Evolutionary conservation across 2,888 invertebrate species (phyloP).

Genomic region (Allygus modestus): DNA sequence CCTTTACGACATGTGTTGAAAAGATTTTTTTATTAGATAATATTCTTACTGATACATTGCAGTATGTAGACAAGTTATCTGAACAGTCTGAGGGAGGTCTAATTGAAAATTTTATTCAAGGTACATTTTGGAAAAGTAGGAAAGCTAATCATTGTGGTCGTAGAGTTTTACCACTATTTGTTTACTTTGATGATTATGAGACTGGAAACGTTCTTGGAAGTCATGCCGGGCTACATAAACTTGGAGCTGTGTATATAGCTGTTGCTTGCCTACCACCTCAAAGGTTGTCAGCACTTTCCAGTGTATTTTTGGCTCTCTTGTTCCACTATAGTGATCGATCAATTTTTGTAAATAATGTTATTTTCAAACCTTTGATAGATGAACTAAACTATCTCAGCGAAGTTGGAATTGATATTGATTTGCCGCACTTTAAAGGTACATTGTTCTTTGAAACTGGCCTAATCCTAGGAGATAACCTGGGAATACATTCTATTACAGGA

Average conservation of each 20-base stretch:
- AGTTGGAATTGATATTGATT: constrained; percentile 4
- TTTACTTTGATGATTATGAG: constrained; percentile 9
- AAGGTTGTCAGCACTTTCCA: not conserved
- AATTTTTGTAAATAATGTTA: not conserved
- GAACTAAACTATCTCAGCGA: not conserved
- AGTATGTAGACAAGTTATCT: not conserved
- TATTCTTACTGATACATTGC: not conserved
- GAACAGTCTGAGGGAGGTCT: not conserved
- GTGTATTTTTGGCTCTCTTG: constrained; percentile 10
- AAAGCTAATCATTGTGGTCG: constrained; percentile 15
- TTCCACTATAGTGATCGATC: not conserved
- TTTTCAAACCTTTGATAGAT: constrained; percentile 23
- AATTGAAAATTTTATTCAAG: constrained; percentile 3
- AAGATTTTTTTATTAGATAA: not conserved
- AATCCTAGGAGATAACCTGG: not conserved
- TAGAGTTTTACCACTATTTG: not conserved
- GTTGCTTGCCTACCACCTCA: constrained; percentile 53
- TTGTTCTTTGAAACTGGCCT: constrained; percentile 2
- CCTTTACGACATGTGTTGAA: not conserved
- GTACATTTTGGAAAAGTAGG: constrained; percentile 3
- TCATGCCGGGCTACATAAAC: constrained; percentile 53
- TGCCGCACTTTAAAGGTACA: not conserved
- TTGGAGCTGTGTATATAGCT: constrained; percentile 59
- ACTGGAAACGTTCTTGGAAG: constrained; percentile 49
- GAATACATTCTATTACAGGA: constrained; percentile 5